Percentiles rank a stretch among this genome's conserved stretches.
Evolutionary conservation across 2,888 invertebrate species (phyloP).

Genomic region (Cerastis rubricosa): DNA sequence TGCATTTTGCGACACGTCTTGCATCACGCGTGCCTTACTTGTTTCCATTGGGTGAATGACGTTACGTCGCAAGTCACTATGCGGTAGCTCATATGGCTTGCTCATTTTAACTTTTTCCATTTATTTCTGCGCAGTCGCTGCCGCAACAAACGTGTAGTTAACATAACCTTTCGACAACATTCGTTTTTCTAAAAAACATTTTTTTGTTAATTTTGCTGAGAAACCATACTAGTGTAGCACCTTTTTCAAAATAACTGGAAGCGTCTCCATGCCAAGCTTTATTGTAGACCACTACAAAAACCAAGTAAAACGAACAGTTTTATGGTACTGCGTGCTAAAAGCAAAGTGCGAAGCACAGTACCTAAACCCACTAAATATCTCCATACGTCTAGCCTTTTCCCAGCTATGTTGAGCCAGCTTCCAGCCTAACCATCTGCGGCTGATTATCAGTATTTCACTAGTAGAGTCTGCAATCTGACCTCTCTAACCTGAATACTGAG

Average conservation of each 20-base stretch:
- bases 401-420: conserved; percentile 17
- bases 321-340: conserved; percentile 10
- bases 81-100: neutral
- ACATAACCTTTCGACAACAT: neutral
- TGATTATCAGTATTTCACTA: conserved; percentile 40
- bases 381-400: neutral
- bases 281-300: neutral
- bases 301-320: neutral
- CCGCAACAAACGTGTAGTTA: neutral
- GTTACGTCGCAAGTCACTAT: too few relatives aligned
- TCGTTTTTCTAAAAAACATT: neutral
- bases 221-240: neutral
- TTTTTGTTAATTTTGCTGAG: neutral
- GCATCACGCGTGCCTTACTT: neutral
- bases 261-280: neutral
- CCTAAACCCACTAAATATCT: neutral
- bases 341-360: conserved; percentile 10
- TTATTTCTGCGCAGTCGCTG: neutral
- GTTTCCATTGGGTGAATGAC: neutral
- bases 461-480: conserved; percentile 38
- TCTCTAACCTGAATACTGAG: conserved; percentile 41
- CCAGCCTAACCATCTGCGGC: conserved; percentile 29
- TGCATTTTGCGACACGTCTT: neutral
- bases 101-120: neutral
- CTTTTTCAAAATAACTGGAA: neutral